These are phyloP conservation scores for Drosophila paulistorum DNA, from an alignment of 1,140 invertebrate species.

Conservation along the genomic window DNA sequence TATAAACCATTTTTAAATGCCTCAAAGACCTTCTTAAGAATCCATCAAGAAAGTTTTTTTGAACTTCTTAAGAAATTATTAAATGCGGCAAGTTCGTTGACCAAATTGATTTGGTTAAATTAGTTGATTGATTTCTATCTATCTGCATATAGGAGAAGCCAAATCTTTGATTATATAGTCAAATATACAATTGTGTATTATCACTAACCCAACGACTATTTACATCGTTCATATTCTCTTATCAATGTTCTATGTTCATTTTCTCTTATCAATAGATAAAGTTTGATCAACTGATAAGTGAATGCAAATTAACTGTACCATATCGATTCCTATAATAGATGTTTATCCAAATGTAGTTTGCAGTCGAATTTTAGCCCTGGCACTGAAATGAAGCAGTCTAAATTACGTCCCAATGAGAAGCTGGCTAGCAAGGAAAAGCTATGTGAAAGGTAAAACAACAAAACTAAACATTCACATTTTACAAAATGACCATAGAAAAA, in stretches of 20 bases:
- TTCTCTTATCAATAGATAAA: constrained; percentile 10
- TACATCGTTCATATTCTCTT: not conserved
- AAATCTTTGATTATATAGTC: constrained; percentile 3
- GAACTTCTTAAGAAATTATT: too few relatives aligned
- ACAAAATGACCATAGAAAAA: too few relatives aligned
- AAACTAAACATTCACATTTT: too few relatives aligned
- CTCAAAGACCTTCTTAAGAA: too few relatives aligned
- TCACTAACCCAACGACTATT: constrained; percentile 1
- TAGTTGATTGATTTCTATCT: not conserved
- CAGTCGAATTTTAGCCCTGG: not conserved
- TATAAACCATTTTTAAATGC: too few relatives aligned
- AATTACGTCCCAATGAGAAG: not conserved
- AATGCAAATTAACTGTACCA: constrained; percentile 9
- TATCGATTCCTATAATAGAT: not conserved
- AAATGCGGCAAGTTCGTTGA: not conserved
- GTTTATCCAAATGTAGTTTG: constrained; percentile 4
- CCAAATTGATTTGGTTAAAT: not conserved
- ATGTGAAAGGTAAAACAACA: not conserved
- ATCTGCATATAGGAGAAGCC: not conserved
- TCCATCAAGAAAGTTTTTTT: too few relatives aligned
- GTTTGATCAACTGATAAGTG: not conserved
- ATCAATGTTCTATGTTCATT: not conserved
- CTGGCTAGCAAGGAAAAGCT: not conserved
- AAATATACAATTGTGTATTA: constrained; percentile 9
- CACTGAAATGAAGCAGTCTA: not conserved